These are phyloP conservation scores for Luidia sarsii DNA, from an alignment of 53 echinoderm and acorn worm genomes.

Conservation along the genomic window DNA sequence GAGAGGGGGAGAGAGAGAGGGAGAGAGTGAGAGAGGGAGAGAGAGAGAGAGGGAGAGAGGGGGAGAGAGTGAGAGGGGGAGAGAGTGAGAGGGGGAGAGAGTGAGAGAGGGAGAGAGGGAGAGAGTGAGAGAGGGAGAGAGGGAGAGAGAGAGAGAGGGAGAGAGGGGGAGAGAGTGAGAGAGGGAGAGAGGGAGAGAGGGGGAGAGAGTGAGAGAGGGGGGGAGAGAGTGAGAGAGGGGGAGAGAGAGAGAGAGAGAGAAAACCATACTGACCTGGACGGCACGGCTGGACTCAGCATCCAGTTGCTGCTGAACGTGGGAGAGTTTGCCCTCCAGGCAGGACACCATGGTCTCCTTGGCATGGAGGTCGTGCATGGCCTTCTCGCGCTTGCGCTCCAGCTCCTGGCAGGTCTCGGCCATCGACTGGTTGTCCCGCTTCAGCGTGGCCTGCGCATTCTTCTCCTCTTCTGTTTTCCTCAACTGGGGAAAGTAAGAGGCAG, in stretches of 20 bases:
- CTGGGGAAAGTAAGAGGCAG: conserved; percentile 1
- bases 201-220: too few species aligned
- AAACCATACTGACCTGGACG: conserved; percentile 24
- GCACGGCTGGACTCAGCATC: conserved; percentile 63
- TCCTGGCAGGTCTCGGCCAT: conserved; percentile 79
- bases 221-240: too few species aligned
- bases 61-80: too few species aligned
- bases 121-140: too few species aligned
- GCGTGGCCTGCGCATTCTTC: conserved; percentile 58
- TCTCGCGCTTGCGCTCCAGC: conserved; percentile 79
- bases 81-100: too few species aligned
- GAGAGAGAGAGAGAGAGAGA: not conserved
- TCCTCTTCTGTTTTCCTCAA: conserved; percentile 77
- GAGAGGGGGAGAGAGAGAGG: not conserved
- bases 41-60: too few species aligned
- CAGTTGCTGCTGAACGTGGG: conserved; percentile 72
- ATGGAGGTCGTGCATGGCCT: conserved; percentile 78
- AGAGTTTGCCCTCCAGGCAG: conserved; percentile 89
- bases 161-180: too few species aligned
- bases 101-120: too few species aligned
- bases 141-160: not conserved
- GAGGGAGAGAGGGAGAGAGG: too few species aligned
- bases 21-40: too few species aligned
- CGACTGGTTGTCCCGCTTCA: conserved; percentile 80
- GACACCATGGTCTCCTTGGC: conserved; percentile 78